Evolutionary conservation across 2,888 invertebrate species (phyloP).

Genomic region (Ditylenchus weischeri): DNA sequence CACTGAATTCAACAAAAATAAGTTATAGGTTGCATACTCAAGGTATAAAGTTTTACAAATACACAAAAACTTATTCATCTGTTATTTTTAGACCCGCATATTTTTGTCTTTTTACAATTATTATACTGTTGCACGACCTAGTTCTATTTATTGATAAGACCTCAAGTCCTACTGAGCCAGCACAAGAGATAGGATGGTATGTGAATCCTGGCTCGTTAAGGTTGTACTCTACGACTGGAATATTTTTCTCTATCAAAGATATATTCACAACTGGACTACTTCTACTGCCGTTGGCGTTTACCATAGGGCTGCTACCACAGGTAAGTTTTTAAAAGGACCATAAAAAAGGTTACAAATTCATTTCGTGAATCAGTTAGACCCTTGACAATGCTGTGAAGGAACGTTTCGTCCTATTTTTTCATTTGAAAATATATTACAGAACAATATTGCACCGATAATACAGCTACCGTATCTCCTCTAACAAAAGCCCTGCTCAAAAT

Average conservation of each 20-base stretch:
- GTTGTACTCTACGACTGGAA: constrained; percentile 11
- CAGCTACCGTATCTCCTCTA: no score
- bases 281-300: constrained; percentile 88
- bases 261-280: constrained; percentile 69
- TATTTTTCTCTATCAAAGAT: constrained; percentile 39
- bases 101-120: constrained; percentile 75
- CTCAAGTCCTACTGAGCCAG: background rate
- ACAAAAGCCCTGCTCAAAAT: no score
- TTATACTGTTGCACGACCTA: constrained; percentile 61
- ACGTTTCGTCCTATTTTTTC: no score
- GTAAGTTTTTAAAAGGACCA: no score
- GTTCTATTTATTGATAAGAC: no score
- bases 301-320: constrained; percentile 88
- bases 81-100: constrained; percentile 73
- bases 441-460: no score
- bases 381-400: no score
- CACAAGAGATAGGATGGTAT: constrained; percentile 13
- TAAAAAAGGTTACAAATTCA: no score
- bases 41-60: constrained; percentile 40
- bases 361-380: no score
- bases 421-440: no score
- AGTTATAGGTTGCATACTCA: constrained; percentile 60
- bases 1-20: no score
- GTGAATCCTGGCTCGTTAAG: constrained; percentile 16
- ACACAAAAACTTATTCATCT: no score